These are phyloP conservation scores for Limnephilus marmoratus DNA, from an alignment of 2,888 invertebrate genomes.

Conservation along the genomic window DNA sequence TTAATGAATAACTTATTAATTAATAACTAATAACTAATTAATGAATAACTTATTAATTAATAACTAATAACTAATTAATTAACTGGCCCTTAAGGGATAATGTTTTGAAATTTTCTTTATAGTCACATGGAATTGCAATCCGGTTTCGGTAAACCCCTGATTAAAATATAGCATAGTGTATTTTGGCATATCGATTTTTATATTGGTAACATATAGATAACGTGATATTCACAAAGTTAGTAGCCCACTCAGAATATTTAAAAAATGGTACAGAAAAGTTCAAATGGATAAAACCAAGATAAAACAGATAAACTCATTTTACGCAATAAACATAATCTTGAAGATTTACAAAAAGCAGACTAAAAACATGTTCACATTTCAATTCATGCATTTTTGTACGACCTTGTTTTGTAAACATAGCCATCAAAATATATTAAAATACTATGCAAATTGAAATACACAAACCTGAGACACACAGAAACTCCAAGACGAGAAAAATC, in stretches of 20 bases:
- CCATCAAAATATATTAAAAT: neutral
- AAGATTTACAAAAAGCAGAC: neutral
- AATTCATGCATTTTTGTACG: neutral
- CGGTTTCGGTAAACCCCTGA: too few species aligned
- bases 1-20: too few species aligned
- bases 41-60: too few species aligned
- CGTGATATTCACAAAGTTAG: neutral
- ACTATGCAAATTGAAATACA: neutral
- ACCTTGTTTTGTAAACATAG: neutral
- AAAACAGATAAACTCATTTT: neutral
- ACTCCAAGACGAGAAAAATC: neutral
- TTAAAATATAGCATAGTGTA: too few species aligned
- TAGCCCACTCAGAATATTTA: neutral
- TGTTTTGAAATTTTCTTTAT: too few species aligned
- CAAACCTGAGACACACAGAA: constrained; percentile 35
- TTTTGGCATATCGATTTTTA: neutral
- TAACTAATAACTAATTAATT: too few species aligned
- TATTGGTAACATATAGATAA: too few species aligned
- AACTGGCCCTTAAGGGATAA: too few species aligned
- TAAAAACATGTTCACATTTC: neutral
- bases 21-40: too few species aligned
- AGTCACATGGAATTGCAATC: too few species aligned
- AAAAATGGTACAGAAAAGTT: neutral
- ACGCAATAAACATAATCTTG: neutral
- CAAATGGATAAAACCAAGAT: neutral